These are phyloP conservation scores for Enchytraeus crypticus DNA, from an alignment of 2,888 invertebrate genomes.

Conservation along the genomic window DNA sequence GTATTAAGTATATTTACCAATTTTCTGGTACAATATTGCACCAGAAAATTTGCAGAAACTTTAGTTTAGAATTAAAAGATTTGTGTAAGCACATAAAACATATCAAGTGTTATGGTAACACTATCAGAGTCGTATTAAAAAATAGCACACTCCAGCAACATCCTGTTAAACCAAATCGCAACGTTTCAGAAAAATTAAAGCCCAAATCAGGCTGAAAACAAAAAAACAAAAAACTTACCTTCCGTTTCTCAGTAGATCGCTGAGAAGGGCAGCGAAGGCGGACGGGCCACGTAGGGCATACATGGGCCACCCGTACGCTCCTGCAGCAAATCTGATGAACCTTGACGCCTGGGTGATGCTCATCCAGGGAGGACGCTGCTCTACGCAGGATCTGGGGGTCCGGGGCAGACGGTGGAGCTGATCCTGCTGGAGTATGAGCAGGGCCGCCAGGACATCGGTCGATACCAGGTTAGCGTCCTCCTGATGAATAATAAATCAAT, in stretches of 20 bases:
- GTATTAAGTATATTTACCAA: too few relatives aligned
- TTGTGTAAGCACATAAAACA: too few relatives aligned
- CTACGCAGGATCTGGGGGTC: neutral
- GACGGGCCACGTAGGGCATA: constrained; percentile 9
- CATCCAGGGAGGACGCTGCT: constrained; percentile 14
- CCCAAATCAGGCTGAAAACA: too few relatives aligned
- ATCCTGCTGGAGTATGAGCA: constrained; percentile 16
- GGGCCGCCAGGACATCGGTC: constrained; percentile 17
- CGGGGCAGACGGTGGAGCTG: constrained; percentile 1
- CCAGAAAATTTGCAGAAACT: too few relatives aligned
- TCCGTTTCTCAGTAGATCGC: constrained; percentile 12
- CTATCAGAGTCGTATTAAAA: too few relatives aligned
- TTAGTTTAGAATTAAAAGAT: too few relatives aligned
- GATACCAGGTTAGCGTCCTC: constrained; percentile 11
- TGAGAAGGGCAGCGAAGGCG: constrained; percentile 4
- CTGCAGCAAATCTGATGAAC: constrained; percentile 18
- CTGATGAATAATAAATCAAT: neutral
- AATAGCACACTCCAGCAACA: too few relatives aligned
- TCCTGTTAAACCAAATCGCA: too few relatives aligned
- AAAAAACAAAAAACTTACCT: too few relatives aligned
- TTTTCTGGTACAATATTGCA: too few relatives aligned
- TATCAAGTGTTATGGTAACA: too few relatives aligned
- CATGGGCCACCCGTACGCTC: constrained; percentile 22
- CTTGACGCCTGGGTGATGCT: constrained; percentile 7
- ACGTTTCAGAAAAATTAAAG: too few relatives aligned